These are phyloP conservation scores for Morone saxatilis DNA, from an alignment of 2,113 vertebrate genomes.

Conservation along the genomic window DNA sequence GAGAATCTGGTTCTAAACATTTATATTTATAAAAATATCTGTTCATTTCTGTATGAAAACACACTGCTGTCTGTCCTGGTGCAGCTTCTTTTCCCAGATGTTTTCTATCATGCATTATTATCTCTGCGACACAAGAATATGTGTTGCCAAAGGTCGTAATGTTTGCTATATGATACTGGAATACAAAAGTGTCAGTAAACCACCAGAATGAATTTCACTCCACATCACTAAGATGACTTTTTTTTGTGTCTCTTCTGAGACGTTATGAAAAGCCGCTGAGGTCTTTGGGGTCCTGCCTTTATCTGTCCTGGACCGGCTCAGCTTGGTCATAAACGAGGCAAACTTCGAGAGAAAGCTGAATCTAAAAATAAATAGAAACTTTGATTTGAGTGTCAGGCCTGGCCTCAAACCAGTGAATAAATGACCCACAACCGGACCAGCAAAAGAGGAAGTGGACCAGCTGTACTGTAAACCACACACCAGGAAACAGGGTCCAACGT, in stretches of 20 bases:
- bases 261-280: background rate
- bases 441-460: slow-evolving; percentile 9
- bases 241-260: no score
- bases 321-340: background rate
- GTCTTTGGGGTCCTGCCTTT: background rate
- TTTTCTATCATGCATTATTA: background rate
- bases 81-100: background rate
- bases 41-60: background rate
- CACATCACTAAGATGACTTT: no score
- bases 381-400: background rate
- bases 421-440: slow-evolving; percentile 3
- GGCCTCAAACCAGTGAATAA: background rate
- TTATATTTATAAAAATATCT: background rate
- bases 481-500: background rate
- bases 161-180: background rate
- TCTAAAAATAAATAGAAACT: slow-evolving; percentile 6
- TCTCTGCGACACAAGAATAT: background rate
- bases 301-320: background rate
- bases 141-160: background rate
- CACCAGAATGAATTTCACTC: no score
- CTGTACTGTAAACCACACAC: slow-evolving; percentile 5
- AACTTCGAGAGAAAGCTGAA: background rate
- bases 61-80: background rate
- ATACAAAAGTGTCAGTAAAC: no score
- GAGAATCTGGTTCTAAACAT: background rate